Conservation (phyloP, 2,888 invertebrate species). For the Ctenicera cuprea region DNA sequence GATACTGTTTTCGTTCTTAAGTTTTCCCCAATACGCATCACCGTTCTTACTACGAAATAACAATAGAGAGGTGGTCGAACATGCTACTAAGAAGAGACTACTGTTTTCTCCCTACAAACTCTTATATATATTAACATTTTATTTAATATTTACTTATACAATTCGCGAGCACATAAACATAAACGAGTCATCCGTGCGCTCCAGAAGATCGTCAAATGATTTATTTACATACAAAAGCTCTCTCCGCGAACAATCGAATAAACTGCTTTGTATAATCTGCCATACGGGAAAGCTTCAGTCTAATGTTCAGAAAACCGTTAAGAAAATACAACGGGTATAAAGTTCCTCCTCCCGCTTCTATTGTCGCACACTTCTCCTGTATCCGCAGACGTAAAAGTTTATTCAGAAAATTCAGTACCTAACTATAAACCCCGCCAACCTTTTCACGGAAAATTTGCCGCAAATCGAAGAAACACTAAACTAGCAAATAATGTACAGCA, state of each 20-base stretch:
- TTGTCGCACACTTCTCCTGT: constrained; percentile 2
- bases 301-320: constrained; percentile 36
- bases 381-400: neutral
- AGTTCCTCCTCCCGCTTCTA: constrained; percentile 17
- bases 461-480: neutral
- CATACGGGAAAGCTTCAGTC: constrained; percentile 27
- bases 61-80: too few species aligned
- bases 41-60: too few species aligned
- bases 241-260: constrained; percentile 23
- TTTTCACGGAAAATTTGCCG: constrained; percentile 4
- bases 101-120: too few species aligned
- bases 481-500: neutral
- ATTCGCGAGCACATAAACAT: constrained; percentile 13
- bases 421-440: constrained; percentile 1
- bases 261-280: constrained; percentile 31
- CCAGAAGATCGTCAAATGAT: constrained; percentile 27
- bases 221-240: constrained; percentile 31
- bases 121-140: too few species aligned
- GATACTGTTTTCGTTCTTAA: too few species aligned
- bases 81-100: too few species aligned
- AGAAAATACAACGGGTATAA: constrained; percentile 30
- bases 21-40: too few species aligned
- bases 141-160: neutral
- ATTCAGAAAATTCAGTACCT: neutral
- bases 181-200: constrained; percentile 19